These are phyloP conservation scores for Hanleya hanleyi DNA, from an alignment of 2,888 invertebrate genomes.

Conservation along the genomic window DNA sequence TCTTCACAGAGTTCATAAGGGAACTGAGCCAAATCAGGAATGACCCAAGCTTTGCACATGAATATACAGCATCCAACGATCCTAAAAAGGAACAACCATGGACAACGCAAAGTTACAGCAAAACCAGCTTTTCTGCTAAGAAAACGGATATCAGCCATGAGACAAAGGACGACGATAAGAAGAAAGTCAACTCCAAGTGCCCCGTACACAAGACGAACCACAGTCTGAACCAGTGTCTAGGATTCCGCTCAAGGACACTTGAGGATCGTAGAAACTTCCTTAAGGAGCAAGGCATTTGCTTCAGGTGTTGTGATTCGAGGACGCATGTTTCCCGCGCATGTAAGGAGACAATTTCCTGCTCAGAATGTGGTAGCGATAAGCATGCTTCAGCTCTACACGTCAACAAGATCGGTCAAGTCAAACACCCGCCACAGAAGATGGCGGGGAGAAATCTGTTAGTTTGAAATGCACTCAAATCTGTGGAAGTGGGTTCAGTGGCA, in stretches of 20 bases:
- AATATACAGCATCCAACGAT: slow-evolving; percentile 1
- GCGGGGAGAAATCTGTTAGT: not conserved
- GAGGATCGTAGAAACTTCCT: slow-evolving; percentile 19
- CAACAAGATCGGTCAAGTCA: not conserved
- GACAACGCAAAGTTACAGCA: not conserved
- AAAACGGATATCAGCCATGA: too few relatives aligned
- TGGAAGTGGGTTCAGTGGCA: slow-evolving; percentile 16
- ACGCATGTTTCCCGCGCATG: slow-evolving; percentile 21
- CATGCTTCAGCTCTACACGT: slow-evolving; percentile 30
- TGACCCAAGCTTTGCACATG: slow-evolving; percentile 32
- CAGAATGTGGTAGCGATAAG: slow-evolving; percentile 21
- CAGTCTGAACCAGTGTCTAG: slow-evolving; percentile 19
- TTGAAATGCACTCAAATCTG: slow-evolving; percentile 19
- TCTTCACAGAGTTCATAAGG: slow-evolving; percentile 32
- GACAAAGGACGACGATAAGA: not conserved
- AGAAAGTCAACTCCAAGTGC: not conserved
- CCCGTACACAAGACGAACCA: slow-evolving; percentile 21
- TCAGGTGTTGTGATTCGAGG: slow-evolving; percentile 21
- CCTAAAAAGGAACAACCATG: not conserved
- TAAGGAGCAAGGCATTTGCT: slow-evolving; percentile 23
- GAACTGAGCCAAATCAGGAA: slow-evolving; percentile 28
- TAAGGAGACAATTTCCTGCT: slow-evolving; percentile 22
- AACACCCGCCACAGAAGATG: not conserved
- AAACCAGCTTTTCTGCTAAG: too few relatives aligned
- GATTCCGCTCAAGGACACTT: slow-evolving; percentile 18